Conservation (phyloP, 2,888 invertebrate genomes). For the Sthenelais limicola region DNA sequence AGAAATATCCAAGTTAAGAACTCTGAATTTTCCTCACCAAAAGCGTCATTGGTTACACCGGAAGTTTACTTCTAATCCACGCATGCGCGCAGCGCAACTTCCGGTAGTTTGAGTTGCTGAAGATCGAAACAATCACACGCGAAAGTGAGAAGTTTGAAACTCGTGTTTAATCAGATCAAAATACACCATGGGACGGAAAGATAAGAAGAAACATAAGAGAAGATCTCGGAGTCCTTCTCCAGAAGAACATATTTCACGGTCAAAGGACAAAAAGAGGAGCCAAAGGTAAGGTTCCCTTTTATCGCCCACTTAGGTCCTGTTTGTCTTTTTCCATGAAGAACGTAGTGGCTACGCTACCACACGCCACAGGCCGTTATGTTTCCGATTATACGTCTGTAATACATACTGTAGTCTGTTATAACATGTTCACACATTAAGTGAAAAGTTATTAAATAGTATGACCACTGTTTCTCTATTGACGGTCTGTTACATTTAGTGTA, state of each 20-base stretch:
- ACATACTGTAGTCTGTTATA: too few species aligned
- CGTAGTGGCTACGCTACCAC: too few species aligned
- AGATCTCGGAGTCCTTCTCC: slow-evolving; percentile 33
- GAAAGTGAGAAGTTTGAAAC: neutral
- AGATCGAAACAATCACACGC: neutral
- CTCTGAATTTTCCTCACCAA: neutral
- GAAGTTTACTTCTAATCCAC: neutral
- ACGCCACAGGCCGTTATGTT: too few species aligned
- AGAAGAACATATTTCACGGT: neutral
- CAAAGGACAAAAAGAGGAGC: neutral
- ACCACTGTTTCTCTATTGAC: too few species aligned
- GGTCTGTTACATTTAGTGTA: too few species aligned
- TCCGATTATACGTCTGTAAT: too few species aligned
- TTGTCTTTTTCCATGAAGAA: too few species aligned
- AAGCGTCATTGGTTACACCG: slow-evolving; percentile 32
- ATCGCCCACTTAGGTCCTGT: slow-evolving; percentile 3
- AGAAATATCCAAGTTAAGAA: neutral
- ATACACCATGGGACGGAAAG: slow-evolving; percentile 32
- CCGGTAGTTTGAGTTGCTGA: neutral
- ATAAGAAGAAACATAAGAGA: slow-evolving; percentile 29
- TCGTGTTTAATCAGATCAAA: neutral
- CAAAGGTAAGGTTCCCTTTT: slow-evolving; percentile 32
- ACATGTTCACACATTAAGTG: too few species aligned
- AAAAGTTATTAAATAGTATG: too few species aligned
- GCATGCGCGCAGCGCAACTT: slow-evolving; percentile 1